phyloP scores from a whole-genome alignment of 2,113 vertebrate species.

The Ochotona curzoniae region DNA sequence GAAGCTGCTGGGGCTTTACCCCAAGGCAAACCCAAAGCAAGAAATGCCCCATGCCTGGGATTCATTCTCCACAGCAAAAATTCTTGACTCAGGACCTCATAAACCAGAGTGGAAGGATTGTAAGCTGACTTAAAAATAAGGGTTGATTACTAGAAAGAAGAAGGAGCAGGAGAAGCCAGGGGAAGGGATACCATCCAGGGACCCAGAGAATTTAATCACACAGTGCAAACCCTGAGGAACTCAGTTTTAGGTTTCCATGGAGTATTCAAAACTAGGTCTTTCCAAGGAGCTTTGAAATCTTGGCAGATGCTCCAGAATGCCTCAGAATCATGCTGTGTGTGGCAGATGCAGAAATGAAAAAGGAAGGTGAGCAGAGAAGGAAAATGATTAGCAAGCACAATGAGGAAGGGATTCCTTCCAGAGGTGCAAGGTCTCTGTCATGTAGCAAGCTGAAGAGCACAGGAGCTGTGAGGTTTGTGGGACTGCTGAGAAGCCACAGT shows the following conservation, averaged over 20 bases:
- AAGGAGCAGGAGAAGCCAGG: background rate
- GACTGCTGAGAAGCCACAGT: background rate
- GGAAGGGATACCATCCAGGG: background rate
- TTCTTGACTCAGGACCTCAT: conserved; percentile 23
- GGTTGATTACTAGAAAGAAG: background rate
- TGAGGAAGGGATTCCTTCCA: background rate
- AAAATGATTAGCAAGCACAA: background rate
- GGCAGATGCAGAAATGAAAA: background rate
- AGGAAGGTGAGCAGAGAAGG: background rate
- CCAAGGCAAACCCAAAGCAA: background rate
- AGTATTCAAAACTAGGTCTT: conserved; percentile 13
- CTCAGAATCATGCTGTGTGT: background rate
- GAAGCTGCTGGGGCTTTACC: background rate
- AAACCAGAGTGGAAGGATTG: background rate
- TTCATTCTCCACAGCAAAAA: conserved; percentile 42
- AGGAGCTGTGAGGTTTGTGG: accelerated
- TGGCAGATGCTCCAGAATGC: background rate
- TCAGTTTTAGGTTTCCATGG: background rate
- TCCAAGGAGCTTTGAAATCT: conserved; percentile 15
- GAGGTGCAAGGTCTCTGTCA: background rate
- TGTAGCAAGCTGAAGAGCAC: accelerated
- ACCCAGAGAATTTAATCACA: background rate
- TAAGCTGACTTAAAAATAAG: conserved; percentile 61
- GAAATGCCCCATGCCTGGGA: conserved; percentile 24
- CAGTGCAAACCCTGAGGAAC: background rate